Conservation (phyloP, 2,888 invertebrate species). For the Pyralis farinalis region DNA sequence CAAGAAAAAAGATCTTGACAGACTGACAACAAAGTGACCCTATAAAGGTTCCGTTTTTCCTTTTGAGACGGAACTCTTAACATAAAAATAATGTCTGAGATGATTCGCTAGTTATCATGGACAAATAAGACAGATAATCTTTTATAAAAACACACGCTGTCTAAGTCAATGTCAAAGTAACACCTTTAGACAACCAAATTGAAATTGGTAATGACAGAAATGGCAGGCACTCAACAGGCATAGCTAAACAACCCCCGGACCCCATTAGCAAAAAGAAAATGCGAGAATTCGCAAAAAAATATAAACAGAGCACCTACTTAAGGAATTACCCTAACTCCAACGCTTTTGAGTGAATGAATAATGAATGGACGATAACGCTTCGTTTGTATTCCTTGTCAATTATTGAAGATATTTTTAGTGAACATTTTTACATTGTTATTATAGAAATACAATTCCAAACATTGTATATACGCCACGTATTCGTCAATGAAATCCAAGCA, state of each 20-base stretch:
- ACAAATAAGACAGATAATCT: too few relatives aligned
- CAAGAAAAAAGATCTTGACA: too few relatives aligned
- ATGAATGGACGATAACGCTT: background rate
- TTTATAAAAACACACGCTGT: background rate
- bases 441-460: too few relatives aligned
- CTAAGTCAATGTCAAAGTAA: slow-evolving; percentile 1
- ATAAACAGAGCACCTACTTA: slow-evolving; percentile 2
- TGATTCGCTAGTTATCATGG: too few relatives aligned
- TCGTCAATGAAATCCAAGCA: too few relatives aligned
- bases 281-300: slow-evolving; percentile 1
- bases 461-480: too few relatives aligned
- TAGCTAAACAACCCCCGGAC: background rate
- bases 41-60: too few relatives aligned
- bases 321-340: slow-evolving; percentile 1
- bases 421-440: too few relatives aligned
- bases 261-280: slow-evolving; percentile 7
- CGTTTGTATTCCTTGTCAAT: background rate
- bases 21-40: too few relatives aligned
- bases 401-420: too few relatives aligned
- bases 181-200: slow-evolving; percentile 5
- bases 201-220: slow-evolving; percentile 9
- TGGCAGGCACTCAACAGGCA: slow-evolving; percentile 1
- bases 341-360: background rate
- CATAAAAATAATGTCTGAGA: too few relatives aligned
- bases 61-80: too few relatives aligned